Evolutionary conservation across 1,140 invertebrate species (phyloP), one percentile per base, ranked within the genome.

Genomic region (Battus philenor): DNA sequence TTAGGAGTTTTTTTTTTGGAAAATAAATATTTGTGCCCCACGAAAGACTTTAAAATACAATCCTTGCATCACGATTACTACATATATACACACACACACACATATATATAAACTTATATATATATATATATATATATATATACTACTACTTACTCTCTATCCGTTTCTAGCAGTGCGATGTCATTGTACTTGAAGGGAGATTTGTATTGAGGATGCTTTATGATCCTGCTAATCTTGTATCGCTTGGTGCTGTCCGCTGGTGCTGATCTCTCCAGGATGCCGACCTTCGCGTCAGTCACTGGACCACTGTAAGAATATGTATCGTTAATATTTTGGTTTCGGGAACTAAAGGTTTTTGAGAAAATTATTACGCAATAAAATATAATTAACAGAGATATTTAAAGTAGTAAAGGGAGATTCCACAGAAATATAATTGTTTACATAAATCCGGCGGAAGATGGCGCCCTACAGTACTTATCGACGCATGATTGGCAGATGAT

Each of bases 131-230:
- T n/a, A n/a, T n/a, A n/a, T n/a, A n/a, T n/a, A n/a, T n/a, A n/a
- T n/a, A n/a, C n/a, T n/a, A n/a, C n/a, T 13, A 53, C 51, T 54
- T 20, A 59, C 57, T 27, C 38, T 9, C 41, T 17, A 6, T 44
- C 36, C 11, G 46, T 32, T 7, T 52, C 46, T 15, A 68, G 24
- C 0, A 64, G 34, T 2, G 60, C 60, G 4, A 68, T 55, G 27
- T 68, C 64, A 13, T 68, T 50, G 36, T 64, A 64, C 6, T 56
- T 51, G 0, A 18, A 43, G 1, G 57, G 56, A 1, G 60, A 31
- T 1, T 56, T 44, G 44, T 58, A 67, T 1, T 50, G n/a, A 0
- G 64, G 57, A 26, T 64, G 54, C n/a, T 41, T 57, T 13, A 68
- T 57, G 16, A 58, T 55, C 7, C 34, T 24, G 11, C 18, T 20